phyloP scores from a whole-genome alignment of 1,140 invertebrate genomes.

The Muscidifurax raptorellus region DNA sequence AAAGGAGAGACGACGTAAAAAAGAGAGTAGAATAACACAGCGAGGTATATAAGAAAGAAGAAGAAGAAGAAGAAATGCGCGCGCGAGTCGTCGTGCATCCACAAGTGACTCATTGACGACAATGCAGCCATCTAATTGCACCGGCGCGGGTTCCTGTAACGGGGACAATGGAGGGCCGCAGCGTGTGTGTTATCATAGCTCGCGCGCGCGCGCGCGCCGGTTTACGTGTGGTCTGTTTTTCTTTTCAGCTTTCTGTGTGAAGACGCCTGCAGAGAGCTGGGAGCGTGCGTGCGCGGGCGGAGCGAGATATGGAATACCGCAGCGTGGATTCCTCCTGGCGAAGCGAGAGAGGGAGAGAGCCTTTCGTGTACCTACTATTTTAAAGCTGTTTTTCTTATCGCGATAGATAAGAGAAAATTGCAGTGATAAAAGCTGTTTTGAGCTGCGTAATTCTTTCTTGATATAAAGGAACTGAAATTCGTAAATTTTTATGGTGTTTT shows the following conservation, averaged over 20 bases:
- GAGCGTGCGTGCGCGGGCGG: neutral
- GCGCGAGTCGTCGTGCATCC: neutral
- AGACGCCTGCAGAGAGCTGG: neutral
- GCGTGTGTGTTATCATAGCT: constrained; percentile 20
- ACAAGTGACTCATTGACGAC: constrained; percentile 42
- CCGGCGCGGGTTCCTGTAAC: constrained; percentile 18
- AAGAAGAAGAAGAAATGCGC: constrained; percentile 16
- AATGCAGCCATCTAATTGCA: constrained; percentile 44
- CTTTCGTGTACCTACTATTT: neutral
- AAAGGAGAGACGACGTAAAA: neutral
- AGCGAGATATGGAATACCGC: neutral
- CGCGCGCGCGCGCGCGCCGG: neutral
- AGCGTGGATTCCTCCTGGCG: neutral
- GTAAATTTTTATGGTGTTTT: neutral
- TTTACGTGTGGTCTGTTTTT: neutral
- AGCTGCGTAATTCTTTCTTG: neutral
- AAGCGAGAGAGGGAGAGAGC: neutral
- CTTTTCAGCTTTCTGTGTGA: constrained; percentile 3
- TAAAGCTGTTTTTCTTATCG: neutral
- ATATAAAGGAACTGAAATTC: neutral
- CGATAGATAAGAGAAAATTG: neutral
- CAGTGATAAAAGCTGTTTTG: neutral
- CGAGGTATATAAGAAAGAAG: neutral
- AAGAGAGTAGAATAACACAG: neutral
- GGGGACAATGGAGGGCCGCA: constrained; percentile 24